Evolutionary conservation across 2,113 vertebrate genomes (phyloP).

Genomic region (Oreochromis aureus): DNA sequence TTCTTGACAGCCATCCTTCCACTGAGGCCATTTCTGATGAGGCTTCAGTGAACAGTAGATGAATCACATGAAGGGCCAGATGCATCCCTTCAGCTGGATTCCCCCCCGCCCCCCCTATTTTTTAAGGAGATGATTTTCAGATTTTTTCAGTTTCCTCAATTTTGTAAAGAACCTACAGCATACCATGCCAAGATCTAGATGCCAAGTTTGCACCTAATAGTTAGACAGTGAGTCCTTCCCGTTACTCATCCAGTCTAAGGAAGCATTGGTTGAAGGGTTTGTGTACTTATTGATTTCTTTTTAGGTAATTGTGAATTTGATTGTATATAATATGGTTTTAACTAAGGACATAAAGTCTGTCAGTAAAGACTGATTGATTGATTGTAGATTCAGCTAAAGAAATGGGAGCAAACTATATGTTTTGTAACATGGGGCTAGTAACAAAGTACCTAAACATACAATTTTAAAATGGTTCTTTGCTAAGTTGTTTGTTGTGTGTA

Average conservation of each 20-base stretch:
- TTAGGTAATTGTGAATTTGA: too few relatives aligned
- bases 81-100: neutral
- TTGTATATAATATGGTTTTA: neutral
- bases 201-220: neutral
- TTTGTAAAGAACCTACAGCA: neutral
- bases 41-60: neutral
- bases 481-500: neutral
- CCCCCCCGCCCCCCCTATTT: fast-evolving
- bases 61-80: neutral
- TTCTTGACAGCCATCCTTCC: neutral
- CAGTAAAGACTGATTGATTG: neutral
- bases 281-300: too few relatives aligned
- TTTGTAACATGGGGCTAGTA: neutral
- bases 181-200: neutral
- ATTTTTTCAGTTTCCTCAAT: neutral
- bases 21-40: neutral
- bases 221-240: neutral
- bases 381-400: neutral
- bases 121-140: neutral
- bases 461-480: neutral
- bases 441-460: neutral
- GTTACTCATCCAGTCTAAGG: too few relatives aligned
- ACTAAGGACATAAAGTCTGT: neutral
- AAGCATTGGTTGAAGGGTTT: too few relatives aligned
- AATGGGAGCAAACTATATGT: neutral